These are phyloP conservation scores for Rhagophthalmus giganteus DNA, from an alignment of 2,888 invertebrate genomes.

Conservation along the genomic window DNA sequence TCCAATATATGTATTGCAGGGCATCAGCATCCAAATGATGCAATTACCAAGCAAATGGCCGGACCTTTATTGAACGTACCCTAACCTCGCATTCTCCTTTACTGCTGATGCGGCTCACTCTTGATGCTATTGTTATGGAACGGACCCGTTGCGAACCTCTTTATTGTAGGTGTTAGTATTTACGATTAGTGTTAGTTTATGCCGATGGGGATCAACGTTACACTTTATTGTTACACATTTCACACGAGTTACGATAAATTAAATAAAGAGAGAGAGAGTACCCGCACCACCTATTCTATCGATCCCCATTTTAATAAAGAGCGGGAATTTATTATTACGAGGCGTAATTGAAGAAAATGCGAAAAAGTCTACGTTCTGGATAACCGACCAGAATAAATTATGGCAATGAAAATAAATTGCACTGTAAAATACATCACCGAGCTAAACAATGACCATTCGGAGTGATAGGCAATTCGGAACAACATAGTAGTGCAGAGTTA, in stretches of 20 bases:
- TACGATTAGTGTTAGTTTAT: conserved; percentile 41
- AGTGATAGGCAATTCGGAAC: conserved; percentile 38
- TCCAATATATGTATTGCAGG: conserved; percentile 54
- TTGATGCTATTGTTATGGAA: conserved; percentile 43
- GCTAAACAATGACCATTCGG: conserved; percentile 37
- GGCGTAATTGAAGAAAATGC: too few species aligned
- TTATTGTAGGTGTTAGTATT: conserved; percentile 43
- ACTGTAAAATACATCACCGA: conserved; percentile 32
- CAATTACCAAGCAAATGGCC: conserved; percentile 55
- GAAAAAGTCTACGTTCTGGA: conserved; percentile 2
- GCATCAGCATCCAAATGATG: conserved; percentile 56
- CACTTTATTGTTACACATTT: conserved; percentile 29
- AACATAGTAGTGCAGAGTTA: conserved; percentile 37
- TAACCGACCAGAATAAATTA: conserved; percentile 14
- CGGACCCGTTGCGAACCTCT: conserved; percentile 40
- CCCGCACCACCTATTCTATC: too few species aligned
- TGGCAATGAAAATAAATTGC: conserved; percentile 29
- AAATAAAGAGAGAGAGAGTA: conserved; percentile 10
- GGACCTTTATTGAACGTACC: conserved; percentile 42
- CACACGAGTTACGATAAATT: conserved; percentile 25
- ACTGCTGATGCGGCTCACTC: conserved; percentile 40
- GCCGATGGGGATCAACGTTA: conserved; percentile 35
- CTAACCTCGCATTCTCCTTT: conserved; percentile 36
- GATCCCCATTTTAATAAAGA: conserved; percentile 8
- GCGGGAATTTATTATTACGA: too few species aligned